Base-by-base conservation (phyloP, 2,797 vertebrate species). In the Oreochromis mossambicus region DNA sequence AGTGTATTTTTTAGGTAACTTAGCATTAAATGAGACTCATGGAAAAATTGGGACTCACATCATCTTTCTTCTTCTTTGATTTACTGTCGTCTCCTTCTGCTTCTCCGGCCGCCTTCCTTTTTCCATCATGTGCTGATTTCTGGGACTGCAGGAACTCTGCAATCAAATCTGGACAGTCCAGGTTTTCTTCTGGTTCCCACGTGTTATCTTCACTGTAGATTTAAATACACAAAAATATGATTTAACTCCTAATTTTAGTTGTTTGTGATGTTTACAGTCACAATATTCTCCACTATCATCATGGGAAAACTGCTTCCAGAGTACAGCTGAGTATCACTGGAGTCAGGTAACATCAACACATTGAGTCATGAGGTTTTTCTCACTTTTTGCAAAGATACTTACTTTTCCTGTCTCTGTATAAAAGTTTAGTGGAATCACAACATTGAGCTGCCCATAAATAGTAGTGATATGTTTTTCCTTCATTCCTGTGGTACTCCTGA, bases 151-250 rank as follows among this genome's bases (percentile, higher is more conserved):
- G 96, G 86, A 98, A 99, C 80, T 99, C 98, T 2, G 98, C 98
- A 8, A 99, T 99, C 89, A 99, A 95, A 88, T 99, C 98, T 0
- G 98, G 98, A 92, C 98, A 99, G 90, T 99, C 98, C 50, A 99
- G 94, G 94, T 99, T 99, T 93, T 99, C 98, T 63, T 99, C 98
- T 1, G 98, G 98, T 90, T 99, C 98, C 98, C 98, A 99, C 0
- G 98, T 99, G 95, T 99, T 99, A 79, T 99, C 98, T 54, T 98
- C 98, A 70, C 98, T 99, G 96, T 52, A 83, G 43, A 89, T 24
- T 77, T 12, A 32, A 76, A 82, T 3, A 19, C 46, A 79, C 1
- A 1, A 68, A 76, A 73, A 66, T 2, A 24, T 10, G 3, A 46
- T 83, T 83, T 63, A 24, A 75, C 34, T 7, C 24, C 41, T 3